Conservation (phyloP, 2,113 vertebrate species). For the Tauraco erythrolophus region DNA sequence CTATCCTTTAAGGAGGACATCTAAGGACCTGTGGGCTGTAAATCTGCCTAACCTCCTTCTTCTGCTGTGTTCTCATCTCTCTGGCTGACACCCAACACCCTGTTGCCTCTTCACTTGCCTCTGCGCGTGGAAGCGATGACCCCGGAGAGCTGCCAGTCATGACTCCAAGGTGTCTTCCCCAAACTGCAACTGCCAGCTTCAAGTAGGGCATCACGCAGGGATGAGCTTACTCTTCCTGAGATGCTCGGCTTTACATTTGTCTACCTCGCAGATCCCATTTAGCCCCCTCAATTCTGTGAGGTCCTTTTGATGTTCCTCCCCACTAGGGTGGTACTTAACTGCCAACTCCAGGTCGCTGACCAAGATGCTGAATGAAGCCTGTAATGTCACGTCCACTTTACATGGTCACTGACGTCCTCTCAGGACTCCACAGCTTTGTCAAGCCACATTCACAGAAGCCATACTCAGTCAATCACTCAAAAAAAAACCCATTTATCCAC, state of each 20-base stretch:
- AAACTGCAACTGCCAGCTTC: not conserved
- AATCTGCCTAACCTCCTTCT: no score
- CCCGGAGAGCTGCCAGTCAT: not conserved
- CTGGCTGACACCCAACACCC: not conserved
- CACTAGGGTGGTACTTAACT: no score
- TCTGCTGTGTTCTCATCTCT: not conserved
- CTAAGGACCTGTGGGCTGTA: no score
- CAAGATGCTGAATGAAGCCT: not conserved
- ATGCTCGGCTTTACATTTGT: no score
- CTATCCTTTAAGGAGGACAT: no score
- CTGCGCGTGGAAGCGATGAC: accelerated
- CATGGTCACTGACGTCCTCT: not conserved
- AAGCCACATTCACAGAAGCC: not conserved
- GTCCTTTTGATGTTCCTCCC: not conserved
- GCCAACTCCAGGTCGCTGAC: not conserved
- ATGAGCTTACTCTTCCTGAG: no score
- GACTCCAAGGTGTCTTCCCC: not conserved
- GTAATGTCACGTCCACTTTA: accelerated
- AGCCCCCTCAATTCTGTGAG: not conserved
- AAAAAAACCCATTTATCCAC: not conserved
- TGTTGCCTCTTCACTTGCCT: not conserved
- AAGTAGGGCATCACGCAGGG: not conserved
- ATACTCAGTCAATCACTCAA: not conserved
- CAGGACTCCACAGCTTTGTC: not conserved
- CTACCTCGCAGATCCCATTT: not conserved